Evolutionary conservation across 1,140 invertebrate species (phyloP).

Genomic region (Drosophila micromelanica): DNA sequence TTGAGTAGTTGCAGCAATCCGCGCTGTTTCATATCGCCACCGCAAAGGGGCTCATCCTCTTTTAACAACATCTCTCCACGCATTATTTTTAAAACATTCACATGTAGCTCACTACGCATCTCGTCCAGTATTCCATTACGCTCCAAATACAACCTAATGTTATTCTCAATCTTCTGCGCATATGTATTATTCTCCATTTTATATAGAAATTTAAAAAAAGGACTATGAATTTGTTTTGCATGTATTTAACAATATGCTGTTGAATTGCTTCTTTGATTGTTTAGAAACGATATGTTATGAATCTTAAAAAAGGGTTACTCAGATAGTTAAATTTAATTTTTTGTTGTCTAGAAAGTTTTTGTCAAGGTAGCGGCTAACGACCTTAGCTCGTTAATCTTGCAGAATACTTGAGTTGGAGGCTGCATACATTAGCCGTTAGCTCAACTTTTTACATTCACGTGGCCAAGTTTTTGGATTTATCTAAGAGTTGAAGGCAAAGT

Average conservation of each 20-base stretch:
- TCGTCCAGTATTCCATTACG: constrained; percentile 44
- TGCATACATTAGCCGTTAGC: constrained; percentile 56
- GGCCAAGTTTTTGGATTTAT: constrained; percentile 18
- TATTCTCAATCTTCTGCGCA: constrained; percentile 41
- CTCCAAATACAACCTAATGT: constrained; percentile 46
- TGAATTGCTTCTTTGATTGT: not conserved
- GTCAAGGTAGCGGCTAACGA: constrained; percentile 4
- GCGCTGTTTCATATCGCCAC: not conserved
- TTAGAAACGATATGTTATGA: not conserved
- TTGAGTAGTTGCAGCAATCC: constrained; percentile 50
- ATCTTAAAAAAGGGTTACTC: constrained; percentile 10
- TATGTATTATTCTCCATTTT: constrained; percentile 23
- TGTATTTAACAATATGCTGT: not conserved
- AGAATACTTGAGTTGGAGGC: constrained; percentile 56
- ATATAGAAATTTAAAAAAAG: constrained; percentile 4
- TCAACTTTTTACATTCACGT: constrained; percentile 24
- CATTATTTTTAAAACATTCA: constrained; percentile 51
- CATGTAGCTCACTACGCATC: constrained; percentile 55
- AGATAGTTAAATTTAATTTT: constrained; percentile 15
- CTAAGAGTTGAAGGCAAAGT: constrained; percentile 2
- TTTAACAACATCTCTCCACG: constrained; percentile 16
- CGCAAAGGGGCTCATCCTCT: constrained; percentile 25
- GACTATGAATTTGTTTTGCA: constrained; percentile 21
- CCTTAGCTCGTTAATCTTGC: constrained; percentile 62
- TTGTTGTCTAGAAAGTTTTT: constrained; percentile 64